These are phyloP conservation scores for Dissostichus mawsoni DNA, from an alignment of 2,113 vertebrate species.

Conservation along the genomic window DNA sequence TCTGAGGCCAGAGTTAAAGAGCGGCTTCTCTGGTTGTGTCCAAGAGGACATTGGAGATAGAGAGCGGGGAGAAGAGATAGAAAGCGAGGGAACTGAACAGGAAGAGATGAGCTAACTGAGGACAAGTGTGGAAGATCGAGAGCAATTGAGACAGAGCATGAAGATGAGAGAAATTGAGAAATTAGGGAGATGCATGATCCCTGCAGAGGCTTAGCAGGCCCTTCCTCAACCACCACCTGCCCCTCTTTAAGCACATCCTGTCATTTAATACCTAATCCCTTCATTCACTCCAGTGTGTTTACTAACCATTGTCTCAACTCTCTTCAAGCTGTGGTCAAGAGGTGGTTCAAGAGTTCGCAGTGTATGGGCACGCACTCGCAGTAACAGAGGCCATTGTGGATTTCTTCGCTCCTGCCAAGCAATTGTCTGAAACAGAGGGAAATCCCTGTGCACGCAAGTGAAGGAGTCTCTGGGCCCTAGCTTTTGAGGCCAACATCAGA, in stretches of 20 bases:
- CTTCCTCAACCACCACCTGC: slow-evolving; percentile 81
- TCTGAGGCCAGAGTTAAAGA: slow-evolving; percentile 79
- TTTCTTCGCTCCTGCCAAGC: slow-evolving; percentile 63
- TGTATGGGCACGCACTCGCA: slow-evolving; percentile 62
- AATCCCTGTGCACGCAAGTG: slow-evolving; percentile 37
- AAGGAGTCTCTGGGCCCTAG: slow-evolving; percentile 29
- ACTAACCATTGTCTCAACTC: slow-evolving; percentile 80
- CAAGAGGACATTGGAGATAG: slow-evolving; percentile 74
- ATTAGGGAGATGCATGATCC: slow-evolving; percentile 64
- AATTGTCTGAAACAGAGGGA: slow-evolving; percentile 64
- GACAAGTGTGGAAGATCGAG: slow-evolving; percentile 56
- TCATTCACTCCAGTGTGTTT: slow-evolving; percentile 80
- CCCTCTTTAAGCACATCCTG: slow-evolving; percentile 84
- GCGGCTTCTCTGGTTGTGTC: slow-evolving; percentile 80
- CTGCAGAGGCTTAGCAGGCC: slow-evolving; percentile 72
- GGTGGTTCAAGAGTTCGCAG: slow-evolving; percentile 89
- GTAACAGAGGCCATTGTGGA: slow-evolving; percentile 69
- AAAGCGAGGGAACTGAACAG: slow-evolving; percentile 37
- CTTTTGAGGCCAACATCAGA: slow-evolving; percentile 36
- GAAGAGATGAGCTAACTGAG: slow-evolving; percentile 36
- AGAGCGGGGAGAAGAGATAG: slow-evolving; percentile 33
- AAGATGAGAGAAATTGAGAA: slow-evolving; percentile 31
- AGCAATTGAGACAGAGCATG: slow-evolving; percentile 49
- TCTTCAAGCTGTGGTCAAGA: slow-evolving; percentile 82
- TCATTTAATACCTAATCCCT: slow-evolving; percentile 88